Base-by-base conservation (phyloP, 1,140 invertebrate species). In the Lamellibrachia luymesi region DNA sequence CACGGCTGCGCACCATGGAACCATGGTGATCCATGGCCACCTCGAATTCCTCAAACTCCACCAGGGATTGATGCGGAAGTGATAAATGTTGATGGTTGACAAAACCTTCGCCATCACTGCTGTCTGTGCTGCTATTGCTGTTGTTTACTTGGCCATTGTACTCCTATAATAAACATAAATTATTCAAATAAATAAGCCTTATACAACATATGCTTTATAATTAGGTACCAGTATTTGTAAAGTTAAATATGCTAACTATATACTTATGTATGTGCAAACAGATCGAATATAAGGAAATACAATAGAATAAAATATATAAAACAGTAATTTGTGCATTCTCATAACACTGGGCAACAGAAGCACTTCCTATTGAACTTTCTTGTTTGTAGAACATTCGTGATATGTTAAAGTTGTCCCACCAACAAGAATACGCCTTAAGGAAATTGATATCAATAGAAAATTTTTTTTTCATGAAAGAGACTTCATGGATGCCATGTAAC, bases 1-100 rank as follows among this genome's bases (percentile, higher is more conserved):
- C 90, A 80, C 4, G 64, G 10, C 38, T 91, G 13, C 50, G 90
- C 50, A 4, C 90, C 25, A 13, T 52, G 52, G 50, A 50, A 25
- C 27, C 49, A 17, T 50, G 50, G 51, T 50, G 8, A 38, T 92
- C 91, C 8, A 92, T 51, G 50, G 51, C 90, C 25, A 50, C 91
- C 91, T 93, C 93, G 8, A 92, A 56, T 25, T 91, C 91, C 64
- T 92, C 91, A 92, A 93, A 93, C n/a, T 93, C 93, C 2, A 80
- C 90, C 17, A 93, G 91, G 22, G 93, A 93, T n/a, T 93, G 91
- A 80, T 80, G 64, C 2, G 92, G 64, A 10, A 51, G n/a, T 10
- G 92, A 92, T 50, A 51, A 17, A 25, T 91, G 91, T 25, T 91
- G 91, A 25, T 91, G 91, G 50, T 91, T 51, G 22, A 91, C 50